These are phyloP conservation scores for Tipula unca DNA, from an alignment of 2,888 invertebrate species.

Conservation along the genomic window DNA sequence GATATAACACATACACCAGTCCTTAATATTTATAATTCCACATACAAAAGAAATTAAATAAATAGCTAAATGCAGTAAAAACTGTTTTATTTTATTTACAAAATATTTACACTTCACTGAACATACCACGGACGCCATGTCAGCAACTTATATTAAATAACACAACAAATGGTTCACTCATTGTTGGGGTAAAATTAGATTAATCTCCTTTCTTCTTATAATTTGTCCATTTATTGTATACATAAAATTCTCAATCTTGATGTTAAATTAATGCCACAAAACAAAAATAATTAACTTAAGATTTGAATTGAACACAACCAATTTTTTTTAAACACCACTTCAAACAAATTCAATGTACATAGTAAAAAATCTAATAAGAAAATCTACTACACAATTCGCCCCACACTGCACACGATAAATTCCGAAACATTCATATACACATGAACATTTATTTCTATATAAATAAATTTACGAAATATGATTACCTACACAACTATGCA, in stretches of 20 bases:
- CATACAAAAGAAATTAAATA: neutral
- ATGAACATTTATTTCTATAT: neutral
- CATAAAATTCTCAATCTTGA: neutral
- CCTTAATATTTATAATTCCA: neutral
- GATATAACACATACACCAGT: neutral
- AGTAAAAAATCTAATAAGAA: neutral
- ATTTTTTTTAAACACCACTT: neutral
- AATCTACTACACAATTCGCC: neutral
- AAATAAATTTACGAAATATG: neutral
- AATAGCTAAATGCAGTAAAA: neutral
- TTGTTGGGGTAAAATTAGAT: constrained; percentile 8
- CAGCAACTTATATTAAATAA: constrained; percentile 22
- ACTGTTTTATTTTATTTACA: neutral
- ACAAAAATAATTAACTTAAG: neutral
- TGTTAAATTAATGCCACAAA: neutral
- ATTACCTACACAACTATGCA: neutral
- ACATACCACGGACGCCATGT: constrained; percentile 24
- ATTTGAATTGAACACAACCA: neutral
- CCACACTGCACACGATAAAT: neutral
- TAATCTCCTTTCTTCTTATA: neutral
- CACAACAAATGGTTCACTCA: neutral
- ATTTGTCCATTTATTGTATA: neutral
- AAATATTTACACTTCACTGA: constrained; percentile 19
- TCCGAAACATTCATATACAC: neutral
- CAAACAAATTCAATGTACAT: neutral